Conservation (phyloP, 1,140 invertebrate species). For the Holotrichia oblita region DNA sequence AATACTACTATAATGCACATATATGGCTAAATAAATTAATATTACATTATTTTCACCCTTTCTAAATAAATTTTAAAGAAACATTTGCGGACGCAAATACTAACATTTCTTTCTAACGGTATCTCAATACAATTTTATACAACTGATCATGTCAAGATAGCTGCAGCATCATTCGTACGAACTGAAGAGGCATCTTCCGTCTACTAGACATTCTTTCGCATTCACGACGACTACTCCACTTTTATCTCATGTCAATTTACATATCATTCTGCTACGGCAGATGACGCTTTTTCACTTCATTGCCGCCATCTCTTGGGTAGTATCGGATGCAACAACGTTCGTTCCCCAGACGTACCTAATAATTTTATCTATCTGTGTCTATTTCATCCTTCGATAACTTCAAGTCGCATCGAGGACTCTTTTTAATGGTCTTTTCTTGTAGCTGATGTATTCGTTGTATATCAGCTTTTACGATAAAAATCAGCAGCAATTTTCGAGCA, state of each 20-base stretch:
- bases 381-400: conserved; percentile 13
- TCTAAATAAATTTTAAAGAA: too few species aligned
- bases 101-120: too few species aligned
- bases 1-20: too few species aligned
- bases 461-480: not conserved
- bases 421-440: not conserved
- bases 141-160: too few species aligned
- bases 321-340: not conserved
- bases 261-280: not conserved
- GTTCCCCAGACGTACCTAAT: not conserved
- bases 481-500: not conserved
- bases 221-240: not conserved
- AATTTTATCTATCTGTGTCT: conserved; percentile 17
- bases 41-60: too few species aligned
- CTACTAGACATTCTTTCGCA: not conserved
- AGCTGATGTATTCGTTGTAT: not conserved
- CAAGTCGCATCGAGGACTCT: conserved; percentile 1
- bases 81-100: too few species aligned
- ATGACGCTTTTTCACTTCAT: conserved; percentile 3
- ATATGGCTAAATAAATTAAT: too few species aligned
- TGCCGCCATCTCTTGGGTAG: not conserved
- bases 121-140: too few species aligned
- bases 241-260: conserved; percentile 17
- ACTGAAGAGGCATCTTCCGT: not conserved
- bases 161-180: not conserved